Percentiles rank a stretch among this genome's conserved stretches.
Conservation (phyloP, 2,888 invertebrate genomes). For the Odontocerum albicorne region DNA sequence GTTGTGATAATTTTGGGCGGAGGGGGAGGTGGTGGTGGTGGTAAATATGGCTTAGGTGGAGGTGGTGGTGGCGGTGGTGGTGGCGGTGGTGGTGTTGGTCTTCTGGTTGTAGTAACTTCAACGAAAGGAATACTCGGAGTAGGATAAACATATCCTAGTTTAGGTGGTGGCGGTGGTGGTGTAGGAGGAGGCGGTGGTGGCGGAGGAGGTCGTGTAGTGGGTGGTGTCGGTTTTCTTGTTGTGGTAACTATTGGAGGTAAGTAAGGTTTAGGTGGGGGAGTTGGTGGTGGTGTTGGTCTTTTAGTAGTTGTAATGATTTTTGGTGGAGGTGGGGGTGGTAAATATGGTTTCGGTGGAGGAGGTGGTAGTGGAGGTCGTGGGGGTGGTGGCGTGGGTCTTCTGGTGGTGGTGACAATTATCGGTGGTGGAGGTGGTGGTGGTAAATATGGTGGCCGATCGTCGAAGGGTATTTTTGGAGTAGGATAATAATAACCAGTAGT, state of each 20-base stretch:
- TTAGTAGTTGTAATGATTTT: background rate
- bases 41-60: conserved; percentile 1
- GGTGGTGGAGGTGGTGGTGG: conserved; percentile 14
- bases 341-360: conserved; percentile 2
- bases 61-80: conserved; percentile 12
- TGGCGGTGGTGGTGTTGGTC: conserved; percentile 4
- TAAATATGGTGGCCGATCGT: background rate
- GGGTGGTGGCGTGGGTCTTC: conserved; percentile 6
- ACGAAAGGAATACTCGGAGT: background rate
- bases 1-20: background rate
- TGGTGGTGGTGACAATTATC: background rate
- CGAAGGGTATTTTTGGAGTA: background rate
- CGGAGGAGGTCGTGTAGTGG: conserved; percentile 10
- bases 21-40: conserved; percentile 9
- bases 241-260: conserved; percentile 1
- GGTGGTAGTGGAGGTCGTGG: conserved; percentile 8
- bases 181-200: conserved; percentile 15
- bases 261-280: background rate
- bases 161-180: conserved; percentile 7
- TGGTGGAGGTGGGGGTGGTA: background rate
- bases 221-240: conserved; percentile 4
- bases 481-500: background rate
- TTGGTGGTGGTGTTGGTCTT: background rate
- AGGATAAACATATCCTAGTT: background rate
- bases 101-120: background rate